A percentile compares a stretch with the other conserved stretches of the same genome.
Evolutionary conservation across 2,888 invertebrate species (phyloP).

Genomic region (Nowickia ferox): DNA sequence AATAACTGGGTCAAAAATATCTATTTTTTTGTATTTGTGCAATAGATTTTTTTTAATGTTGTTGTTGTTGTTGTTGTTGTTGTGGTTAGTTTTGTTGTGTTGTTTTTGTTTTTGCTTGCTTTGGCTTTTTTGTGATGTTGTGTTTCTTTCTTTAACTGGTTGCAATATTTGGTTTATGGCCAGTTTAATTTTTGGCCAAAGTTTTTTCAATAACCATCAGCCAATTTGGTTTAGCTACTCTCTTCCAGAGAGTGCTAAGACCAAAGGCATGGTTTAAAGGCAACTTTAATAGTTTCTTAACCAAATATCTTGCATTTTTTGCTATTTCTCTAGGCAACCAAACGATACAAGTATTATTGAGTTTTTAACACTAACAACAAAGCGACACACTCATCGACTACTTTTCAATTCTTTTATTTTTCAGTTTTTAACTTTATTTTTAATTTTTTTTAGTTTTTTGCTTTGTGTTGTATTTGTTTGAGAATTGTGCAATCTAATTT

Average conservation of each 20-base stretch:
- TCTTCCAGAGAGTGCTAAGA: conserved; percentile 61
- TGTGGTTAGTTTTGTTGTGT: conserved; percentile 18
- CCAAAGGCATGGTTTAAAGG: conserved; percentile 64
- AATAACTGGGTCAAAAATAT: conserved; percentile 65
- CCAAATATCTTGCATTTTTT: conserved; percentile 48
- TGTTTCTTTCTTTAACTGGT: conserved; percentile 39
- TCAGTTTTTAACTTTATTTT: conserved; percentile 16
- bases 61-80: conserved; percentile 39
- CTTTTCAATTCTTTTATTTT: conserved; percentile 16
- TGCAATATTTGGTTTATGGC: conserved; percentile 41
- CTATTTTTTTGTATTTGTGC: conserved; percentile 26
- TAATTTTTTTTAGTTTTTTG: conserved; percentile 42
- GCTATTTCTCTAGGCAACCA: conserved; percentile 42
- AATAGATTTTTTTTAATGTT: conserved; percentile 55
- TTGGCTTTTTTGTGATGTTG: conserved; percentile 35
- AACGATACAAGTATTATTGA: conserved; percentile 32
- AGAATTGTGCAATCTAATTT: conserved; percentile 70
- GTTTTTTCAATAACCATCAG: conserved; percentile 56
- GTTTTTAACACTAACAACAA: conserved; percentile 15
- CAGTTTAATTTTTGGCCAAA: conserved; percentile 30
- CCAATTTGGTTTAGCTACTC: conserved; percentile 69
- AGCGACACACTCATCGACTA: conserved; percentile 35
- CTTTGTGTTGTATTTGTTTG: conserved; percentile 55
- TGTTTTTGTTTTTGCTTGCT: conserved; percentile 26
- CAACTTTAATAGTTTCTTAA: conserved; percentile 39